Conservation (phyloP, 2,797 vertebrate species). For the Coluber constrictor region DNA sequence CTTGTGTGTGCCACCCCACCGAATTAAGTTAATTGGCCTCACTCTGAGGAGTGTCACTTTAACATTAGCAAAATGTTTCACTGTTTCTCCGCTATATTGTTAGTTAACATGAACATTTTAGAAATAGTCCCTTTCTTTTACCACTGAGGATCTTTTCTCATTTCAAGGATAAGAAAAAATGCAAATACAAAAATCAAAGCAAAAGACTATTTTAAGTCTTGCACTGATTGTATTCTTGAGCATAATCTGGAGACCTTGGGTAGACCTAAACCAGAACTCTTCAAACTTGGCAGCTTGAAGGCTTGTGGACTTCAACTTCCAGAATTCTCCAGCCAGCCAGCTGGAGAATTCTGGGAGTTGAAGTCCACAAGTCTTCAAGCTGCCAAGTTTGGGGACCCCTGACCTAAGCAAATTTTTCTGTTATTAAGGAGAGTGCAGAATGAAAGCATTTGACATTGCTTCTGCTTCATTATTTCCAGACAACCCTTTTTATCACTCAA, state of each 20-base stretch:
- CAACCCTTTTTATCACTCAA: neutral
- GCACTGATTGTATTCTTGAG: neutral
- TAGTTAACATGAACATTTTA: neutral
- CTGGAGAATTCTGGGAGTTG: too few relatives aligned
- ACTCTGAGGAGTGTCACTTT: neutral
- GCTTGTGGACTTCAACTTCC: too few relatives aligned
- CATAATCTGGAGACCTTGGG: neutral
- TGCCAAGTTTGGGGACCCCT: too few relatives aligned
- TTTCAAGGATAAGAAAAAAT: neutral
- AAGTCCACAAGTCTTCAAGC: too few relatives aligned
- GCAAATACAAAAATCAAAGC: neutral
- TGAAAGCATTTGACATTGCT: neutral
- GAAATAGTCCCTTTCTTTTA: neutral
- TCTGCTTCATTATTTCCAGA: neutral
- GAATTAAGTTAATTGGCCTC: neutral
- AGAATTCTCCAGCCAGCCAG: too few relatives aligned
- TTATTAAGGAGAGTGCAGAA: neutral
- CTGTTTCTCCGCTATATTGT: neutral
- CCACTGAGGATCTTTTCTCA: neutral
- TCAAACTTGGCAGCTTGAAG: too few relatives aligned
- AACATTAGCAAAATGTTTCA: neutral
- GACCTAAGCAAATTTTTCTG: neutral
- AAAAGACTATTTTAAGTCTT: neutral
- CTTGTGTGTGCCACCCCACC: neutral
- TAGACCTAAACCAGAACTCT: neutral